A percentile compares a stretch with the other conserved stretches of the same genome.
These are phyloP conservation scores for Luperina nickerlii DNA, from an alignment of 2,888 invertebrate species.

Conservation along the genomic window DNA sequence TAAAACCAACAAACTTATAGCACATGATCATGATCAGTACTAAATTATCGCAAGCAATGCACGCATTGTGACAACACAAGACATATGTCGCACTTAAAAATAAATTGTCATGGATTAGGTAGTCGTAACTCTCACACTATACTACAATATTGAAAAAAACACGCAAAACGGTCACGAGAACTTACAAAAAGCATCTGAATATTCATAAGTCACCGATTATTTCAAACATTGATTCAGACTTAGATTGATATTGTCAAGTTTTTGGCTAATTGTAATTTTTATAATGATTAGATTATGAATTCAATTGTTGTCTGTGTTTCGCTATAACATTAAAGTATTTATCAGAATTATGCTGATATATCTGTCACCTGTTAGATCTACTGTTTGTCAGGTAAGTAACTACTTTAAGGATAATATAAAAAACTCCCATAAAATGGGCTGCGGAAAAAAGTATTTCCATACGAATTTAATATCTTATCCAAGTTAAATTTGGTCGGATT, in stretches of 20 bases:
- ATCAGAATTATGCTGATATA: too few species aligned
- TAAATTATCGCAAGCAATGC: conserved; percentile 1
- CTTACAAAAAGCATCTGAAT: neutral
- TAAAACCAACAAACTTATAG: neutral
- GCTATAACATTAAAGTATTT: too few species aligned
- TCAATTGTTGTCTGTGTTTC: neutral
- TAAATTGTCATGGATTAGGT: conserved; percentile 20
- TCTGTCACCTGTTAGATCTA: too few species aligned
- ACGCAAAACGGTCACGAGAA: conserved; percentile 19
- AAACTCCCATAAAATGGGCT: too few species aligned
- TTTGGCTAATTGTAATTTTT: neutral
- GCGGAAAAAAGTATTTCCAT: neutral
- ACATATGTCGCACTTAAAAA: conserved; percentile 11
- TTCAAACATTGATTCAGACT: conserved; percentile 1
- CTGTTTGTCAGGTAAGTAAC: neutral
- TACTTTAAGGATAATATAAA: neutral
- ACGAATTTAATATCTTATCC: neutral
- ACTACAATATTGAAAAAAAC: conserved; percentile 8
- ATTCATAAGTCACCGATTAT: conserved; percentile 21
- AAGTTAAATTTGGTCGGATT: neutral
- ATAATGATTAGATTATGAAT: neutral
- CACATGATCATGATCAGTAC: neutral
- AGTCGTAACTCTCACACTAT: neutral
- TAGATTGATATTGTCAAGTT: neutral
- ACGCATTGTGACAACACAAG: conserved; percentile 17